These are phyloP conservation scores for Aphidoletes aphidimyza DNA, from an alignment of 2,888 invertebrate genomes.

Conservation along the genomic window DNA sequence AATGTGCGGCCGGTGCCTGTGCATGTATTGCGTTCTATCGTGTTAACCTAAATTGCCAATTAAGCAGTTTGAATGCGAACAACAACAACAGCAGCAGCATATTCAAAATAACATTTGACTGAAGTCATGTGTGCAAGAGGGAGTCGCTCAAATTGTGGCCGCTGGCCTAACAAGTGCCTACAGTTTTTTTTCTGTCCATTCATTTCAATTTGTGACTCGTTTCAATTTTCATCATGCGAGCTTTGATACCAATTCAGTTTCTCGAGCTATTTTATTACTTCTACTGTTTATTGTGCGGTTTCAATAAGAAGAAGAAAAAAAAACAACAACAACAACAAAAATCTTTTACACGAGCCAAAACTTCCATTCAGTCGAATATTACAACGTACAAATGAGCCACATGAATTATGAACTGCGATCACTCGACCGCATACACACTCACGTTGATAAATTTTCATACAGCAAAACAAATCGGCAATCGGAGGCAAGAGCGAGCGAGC, in stretches of 20 bases:
- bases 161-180: neutral
- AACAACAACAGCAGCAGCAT: constrained; percentile 32
- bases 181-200: neutral
- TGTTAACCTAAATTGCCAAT: constrained; percentile 53
- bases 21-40: neutral
- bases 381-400: constrained; percentile 4
- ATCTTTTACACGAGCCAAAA: neutral
- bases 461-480: neutral
- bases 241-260: neutral
- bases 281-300: constrained; percentile 13
- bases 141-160: neutral
- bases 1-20: neutral
- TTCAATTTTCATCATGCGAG: constrained; percentile 3
- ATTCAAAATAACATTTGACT: constrained; percentile 44
- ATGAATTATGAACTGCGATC: constrained; percentile 23
- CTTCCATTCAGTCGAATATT: neutral
- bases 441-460: neutral
- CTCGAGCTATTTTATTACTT: neutral
- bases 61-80: constrained; percentile 50
- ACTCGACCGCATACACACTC: neutral
- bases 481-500: no score
- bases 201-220: neutral
- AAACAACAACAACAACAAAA: no score
- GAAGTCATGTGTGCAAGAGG: constrained; percentile 23
- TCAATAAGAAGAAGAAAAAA: neutral